A percentile compares a stretch with the other conserved stretches of the same genome.
phyloP scores from a whole-genome alignment of 1,140 invertebrate species.

The Drosophila novamexicana region DNA sequence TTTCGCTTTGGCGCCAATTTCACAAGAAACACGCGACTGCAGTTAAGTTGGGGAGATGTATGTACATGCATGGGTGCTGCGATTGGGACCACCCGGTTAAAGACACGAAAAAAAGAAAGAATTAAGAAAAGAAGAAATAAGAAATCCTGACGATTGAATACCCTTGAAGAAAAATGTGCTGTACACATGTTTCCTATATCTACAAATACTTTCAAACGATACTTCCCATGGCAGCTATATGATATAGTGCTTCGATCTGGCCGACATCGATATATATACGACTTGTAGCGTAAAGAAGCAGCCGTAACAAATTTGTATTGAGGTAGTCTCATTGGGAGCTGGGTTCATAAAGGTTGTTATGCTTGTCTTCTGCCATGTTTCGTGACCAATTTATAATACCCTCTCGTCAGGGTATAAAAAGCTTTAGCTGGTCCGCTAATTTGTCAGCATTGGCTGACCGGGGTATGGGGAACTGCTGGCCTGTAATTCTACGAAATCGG shows the following conservation, averaged over 20 bases:
- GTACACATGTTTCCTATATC: too few relatives aligned
- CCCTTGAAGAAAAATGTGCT: neutral
- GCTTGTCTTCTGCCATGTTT: too few relatives aligned
- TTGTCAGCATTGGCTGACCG: conserved; percentile 57
- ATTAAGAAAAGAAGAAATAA: conserved; percentile 21
- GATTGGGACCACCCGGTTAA: conserved; percentile 55
- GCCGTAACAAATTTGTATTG: too few relatives aligned
- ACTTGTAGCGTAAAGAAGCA: too few relatives aligned
- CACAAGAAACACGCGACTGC: conserved; percentile 53
- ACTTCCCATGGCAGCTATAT: too few relatives aligned
- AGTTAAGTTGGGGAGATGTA: conserved; percentile 4
- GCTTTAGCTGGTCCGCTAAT: conserved; percentile 58
- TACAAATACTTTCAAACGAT: too few relatives aligned
- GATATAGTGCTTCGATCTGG: too few relatives aligned
- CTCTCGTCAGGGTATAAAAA: conserved; percentile 20
- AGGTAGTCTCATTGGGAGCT: too few relatives aligned
- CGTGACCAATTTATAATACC: too few relatives aligned
- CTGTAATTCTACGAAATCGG: conserved; percentile 78
- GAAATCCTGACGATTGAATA: neutral
- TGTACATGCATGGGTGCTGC: neutral
- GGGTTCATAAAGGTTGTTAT: too few relatives aligned
- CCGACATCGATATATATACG: too few relatives aligned
- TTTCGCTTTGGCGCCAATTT: conserved; percentile 76
- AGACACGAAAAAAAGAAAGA: neutral
- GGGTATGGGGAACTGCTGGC: conserved; percentile 16